These are phyloP conservation scores for Ectemnius continuus DNA, from an alignment of 2,888 invertebrate genomes.

Conservation along the genomic window DNA sequence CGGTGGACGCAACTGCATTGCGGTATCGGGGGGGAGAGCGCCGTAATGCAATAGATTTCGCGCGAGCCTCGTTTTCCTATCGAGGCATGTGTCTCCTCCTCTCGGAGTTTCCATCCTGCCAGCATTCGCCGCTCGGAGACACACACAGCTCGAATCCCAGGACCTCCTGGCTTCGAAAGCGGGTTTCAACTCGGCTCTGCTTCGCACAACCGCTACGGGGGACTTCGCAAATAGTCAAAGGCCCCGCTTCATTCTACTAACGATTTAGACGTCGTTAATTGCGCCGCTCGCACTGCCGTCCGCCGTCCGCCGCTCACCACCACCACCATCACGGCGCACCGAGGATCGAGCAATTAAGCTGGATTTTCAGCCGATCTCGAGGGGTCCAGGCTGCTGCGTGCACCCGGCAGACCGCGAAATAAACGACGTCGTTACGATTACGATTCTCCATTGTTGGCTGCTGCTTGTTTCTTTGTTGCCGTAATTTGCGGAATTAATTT, in stretches of 20 bases:
- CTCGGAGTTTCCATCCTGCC: not conserved
- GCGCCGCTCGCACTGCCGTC: conserved; percentile 7
- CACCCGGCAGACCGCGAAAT: conserved; percentile 2
- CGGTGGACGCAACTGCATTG: not conserved
- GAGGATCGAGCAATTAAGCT: conserved; percentile 40
- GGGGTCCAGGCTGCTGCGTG: not conserved
- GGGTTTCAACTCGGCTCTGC: not conserved
- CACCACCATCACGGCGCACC: not conserved
- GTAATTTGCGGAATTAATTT: conserved; percentile 34
- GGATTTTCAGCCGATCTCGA: conserved; percentile 25
- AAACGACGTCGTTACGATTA: conserved; percentile 17
- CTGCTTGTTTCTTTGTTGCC: conserved; percentile 17
- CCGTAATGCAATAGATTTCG: not conserved
- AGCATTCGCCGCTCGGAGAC: not conserved
- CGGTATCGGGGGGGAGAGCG: not conserved
- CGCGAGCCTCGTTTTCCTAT: conserved; percentile 12
- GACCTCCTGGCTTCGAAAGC: not conserved
- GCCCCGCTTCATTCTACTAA: conserved; percentile 25
- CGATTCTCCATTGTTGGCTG: conserved; percentile 24
- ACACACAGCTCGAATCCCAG: not conserved
- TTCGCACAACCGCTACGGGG: conserved; percentile 12
- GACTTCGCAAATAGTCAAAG: conserved; percentile 10
- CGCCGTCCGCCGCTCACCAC: not conserved
- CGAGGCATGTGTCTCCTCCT: not conserved
- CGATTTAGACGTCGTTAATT: conserved; percentile 31